Conservation (phyloP, 2,113 vertebrate species). For the Gavia stellata region DNA sequence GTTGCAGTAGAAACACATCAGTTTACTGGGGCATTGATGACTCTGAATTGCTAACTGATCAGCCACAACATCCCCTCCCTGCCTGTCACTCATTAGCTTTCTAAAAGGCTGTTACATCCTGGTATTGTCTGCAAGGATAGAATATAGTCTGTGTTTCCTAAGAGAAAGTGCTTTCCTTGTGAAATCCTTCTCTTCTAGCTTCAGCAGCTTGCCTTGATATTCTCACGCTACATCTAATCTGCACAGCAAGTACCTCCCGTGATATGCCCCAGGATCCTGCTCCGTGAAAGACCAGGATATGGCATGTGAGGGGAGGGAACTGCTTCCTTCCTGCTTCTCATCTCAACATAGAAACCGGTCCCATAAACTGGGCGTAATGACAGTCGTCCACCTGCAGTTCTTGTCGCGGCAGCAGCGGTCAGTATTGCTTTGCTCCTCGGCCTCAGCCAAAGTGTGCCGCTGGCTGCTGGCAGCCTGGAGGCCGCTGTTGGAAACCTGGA, state of each 20-base stretch:
- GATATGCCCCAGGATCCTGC: not conserved
- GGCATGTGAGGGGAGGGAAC: not conserved
- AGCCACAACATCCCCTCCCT: not conserved
- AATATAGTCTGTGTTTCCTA: not conserved
- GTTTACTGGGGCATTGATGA: not conserved
- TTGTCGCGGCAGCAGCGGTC: accelerated
- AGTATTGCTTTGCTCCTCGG: not conserved
- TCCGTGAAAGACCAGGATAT: not conserved
- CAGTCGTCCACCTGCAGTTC: not conserved
- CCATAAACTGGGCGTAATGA: not conserved
- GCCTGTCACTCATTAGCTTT: not conserved
- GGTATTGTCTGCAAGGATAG: not conserved
- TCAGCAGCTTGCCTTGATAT: not conserved
- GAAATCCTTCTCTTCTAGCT: not conserved
- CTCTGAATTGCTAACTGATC: not conserved
- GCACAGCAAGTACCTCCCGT: not conserved
- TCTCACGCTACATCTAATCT: not conserved
- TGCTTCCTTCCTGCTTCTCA: not conserved
- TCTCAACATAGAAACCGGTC: not conserved
- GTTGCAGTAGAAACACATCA: not conserved
- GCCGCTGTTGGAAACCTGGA: not conserved
- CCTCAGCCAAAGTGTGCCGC: not conserved
- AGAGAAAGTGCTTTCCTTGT: not conserved
- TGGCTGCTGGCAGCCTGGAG: not conserved
- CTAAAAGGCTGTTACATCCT: not conserved